Conservation (phyloP, 2,888 invertebrate species). For the Poecilobothrus nobilitatus region DNA sequence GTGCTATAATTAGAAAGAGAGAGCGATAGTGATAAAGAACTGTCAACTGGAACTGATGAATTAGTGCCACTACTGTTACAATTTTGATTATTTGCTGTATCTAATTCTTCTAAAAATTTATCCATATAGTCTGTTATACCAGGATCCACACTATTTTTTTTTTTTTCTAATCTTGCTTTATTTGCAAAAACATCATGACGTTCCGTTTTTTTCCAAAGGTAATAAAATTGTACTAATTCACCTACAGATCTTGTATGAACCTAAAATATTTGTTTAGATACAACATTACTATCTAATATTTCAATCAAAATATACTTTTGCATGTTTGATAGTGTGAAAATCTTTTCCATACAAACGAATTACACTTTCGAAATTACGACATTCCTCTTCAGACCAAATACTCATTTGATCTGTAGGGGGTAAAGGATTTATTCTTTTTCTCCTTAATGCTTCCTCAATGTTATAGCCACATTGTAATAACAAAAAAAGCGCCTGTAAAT, state of each 20-base stretch:
- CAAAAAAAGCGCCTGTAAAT: constrained; percentile 63
- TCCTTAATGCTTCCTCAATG: constrained; percentile 81
- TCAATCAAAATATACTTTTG: constrained; percentile 53
- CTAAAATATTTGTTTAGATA: constrained; percentile 24
- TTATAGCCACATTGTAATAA: constrained; percentile 91
- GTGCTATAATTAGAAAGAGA: neutral
- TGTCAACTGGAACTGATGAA: neutral
- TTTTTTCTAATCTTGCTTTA: constrained; percentile 81
- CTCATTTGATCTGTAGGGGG: constrained; percentile 63
- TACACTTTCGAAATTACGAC: constrained; percentile 92
- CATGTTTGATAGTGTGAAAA: constrained; percentile 87
- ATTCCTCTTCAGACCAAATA: constrained; percentile 95
- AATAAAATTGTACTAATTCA: constrained; percentile 93
- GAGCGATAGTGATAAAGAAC: neutral
- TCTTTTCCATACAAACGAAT: constrained; percentile 91
- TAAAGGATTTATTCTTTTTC: constrained; percentile 65
- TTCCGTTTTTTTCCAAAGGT: constrained; percentile 98
- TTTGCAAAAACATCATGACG: constrained; percentile 85
- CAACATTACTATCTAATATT: neutral
- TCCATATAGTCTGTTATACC: constrained; percentile 93
- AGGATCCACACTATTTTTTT: constrained; percentile 84
- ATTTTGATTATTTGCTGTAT: constrained; percentile 31
- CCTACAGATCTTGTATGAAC: constrained; percentile 87
- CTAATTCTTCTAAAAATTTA: constrained; percentile 80
- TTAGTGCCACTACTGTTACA: neutral